phyloP scores from a whole-genome alignment of 2,113 vertebrate genomes.

The Trogon surrucura region DNA sequence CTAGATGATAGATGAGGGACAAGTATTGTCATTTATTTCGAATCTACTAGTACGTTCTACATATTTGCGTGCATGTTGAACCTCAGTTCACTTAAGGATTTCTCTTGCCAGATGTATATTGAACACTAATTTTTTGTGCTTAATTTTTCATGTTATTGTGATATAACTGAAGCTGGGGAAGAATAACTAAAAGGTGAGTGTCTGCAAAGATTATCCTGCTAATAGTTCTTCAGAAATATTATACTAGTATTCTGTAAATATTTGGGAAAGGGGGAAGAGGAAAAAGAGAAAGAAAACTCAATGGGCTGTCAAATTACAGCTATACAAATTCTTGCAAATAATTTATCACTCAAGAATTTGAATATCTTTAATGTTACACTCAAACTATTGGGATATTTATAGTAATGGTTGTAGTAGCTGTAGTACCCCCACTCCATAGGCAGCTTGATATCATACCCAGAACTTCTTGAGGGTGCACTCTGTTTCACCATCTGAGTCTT shows the following conservation, averaged over 20 bases:
- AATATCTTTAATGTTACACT: neutral
- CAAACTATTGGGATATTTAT: neutral
- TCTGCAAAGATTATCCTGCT: neutral
- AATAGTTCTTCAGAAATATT: neutral
- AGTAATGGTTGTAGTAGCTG: neutral
- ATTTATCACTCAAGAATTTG: neutral
- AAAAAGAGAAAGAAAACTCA: neutral
- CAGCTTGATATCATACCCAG: neutral
- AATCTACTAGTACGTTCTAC: neutral
- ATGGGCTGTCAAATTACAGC: neutral
- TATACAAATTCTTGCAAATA: neutral
- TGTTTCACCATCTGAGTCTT: neutral
- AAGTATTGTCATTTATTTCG: neutral
- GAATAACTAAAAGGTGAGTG: neutral
- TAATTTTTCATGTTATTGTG: neutral
- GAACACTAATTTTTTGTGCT: neutral
- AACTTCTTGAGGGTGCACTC: neutral
- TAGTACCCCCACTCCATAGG: accelerated
- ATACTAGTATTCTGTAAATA: neutral
- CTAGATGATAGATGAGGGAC: neutral
- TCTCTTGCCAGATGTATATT: neutral
- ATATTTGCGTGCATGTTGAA: neutral
- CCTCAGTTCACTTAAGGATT: neutral
- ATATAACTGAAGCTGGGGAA: neutral
- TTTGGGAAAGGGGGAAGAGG: neutral